Percentiles rank a stretch among this genome's conserved stretches.
Conservation (phyloP, 2,113 vertebrate species). For the Capra hircus region DNA sequence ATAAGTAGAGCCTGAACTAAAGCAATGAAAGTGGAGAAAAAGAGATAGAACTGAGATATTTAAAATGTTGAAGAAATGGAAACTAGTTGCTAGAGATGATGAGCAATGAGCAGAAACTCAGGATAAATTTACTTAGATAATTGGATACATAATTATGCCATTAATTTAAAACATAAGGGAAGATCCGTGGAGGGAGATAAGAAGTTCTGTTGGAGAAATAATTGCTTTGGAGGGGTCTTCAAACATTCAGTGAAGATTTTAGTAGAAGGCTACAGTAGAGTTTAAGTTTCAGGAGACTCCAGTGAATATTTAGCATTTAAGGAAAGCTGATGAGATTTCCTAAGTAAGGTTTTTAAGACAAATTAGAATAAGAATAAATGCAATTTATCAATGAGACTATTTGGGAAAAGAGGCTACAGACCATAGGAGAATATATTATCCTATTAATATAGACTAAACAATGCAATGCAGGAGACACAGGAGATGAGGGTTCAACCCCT, state of each 20-base stretch:
- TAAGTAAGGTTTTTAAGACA: background rate
- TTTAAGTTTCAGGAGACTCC: background rate
- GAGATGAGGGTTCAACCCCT: rapidly evolving
- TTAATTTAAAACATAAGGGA: background rate
- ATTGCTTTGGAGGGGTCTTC: background rate
- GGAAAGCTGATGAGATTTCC: background rate
- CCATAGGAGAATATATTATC: background rate
- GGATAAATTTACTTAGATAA: background rate
- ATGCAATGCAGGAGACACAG: background rate
- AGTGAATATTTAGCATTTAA: background rate
- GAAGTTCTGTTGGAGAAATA: background rate
- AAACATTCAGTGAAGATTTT: background rate
- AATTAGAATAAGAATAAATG: background rate
- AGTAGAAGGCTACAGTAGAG: background rate
- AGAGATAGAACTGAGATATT: background rate
- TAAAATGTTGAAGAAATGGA: background rate
- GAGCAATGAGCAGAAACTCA: background rate
- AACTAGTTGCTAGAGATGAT: background rate
- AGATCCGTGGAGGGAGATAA: background rate
- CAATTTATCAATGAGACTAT: background rate
- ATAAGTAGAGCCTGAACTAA: background rate
- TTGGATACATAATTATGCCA: background rate
- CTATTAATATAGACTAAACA: background rate
- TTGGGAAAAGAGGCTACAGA: background rate
- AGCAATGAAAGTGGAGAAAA: background rate